phyloP scores from a whole-genome alignment of 1,140 invertebrate genomes.

The Olivierus martensii region DNA sequence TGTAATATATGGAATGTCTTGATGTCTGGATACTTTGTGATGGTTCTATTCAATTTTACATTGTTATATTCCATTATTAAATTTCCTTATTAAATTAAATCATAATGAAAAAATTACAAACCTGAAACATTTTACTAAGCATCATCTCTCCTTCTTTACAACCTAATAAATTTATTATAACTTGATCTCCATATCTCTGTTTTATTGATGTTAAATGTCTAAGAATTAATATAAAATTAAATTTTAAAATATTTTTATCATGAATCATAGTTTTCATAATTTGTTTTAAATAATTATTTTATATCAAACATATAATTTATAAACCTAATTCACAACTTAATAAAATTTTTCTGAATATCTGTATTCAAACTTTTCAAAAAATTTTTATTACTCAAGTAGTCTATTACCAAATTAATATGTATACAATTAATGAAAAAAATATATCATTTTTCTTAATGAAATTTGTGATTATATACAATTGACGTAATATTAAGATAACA shows the following conservation, averaged over 20 bases:
- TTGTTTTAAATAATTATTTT: background rate
- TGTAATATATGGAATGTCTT: constrained; percentile 60
- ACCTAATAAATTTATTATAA: constrained; percentile 86
- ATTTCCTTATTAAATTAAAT: constrained; percentile 7
- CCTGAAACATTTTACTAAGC: constrained; percentile 84
- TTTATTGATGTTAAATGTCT: constrained; percentile 74
- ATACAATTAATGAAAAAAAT: background rate
- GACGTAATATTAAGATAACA: no score
- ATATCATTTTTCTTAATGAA: no score
- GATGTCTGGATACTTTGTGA: constrained; percentile 57
- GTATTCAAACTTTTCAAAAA: background rate
- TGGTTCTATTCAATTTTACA: constrained; percentile 54
- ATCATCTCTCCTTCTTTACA: constrained; percentile 94
- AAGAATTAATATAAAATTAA: background rate
- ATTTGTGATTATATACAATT: no score
- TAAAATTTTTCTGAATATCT: background rate
- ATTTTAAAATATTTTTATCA: background rate
- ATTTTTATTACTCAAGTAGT: background rate
- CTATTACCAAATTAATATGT: background rate
- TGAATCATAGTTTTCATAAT: background rate
- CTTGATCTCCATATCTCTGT: constrained; percentile 77
- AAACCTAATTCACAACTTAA: background rate
- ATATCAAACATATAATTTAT: background rate
- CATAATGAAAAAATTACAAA: constrained; percentile 24
- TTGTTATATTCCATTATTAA: background rate